Base-by-base conservation (phyloP, 2,888 invertebrate species). In the Rhagium mordax region DNA sequence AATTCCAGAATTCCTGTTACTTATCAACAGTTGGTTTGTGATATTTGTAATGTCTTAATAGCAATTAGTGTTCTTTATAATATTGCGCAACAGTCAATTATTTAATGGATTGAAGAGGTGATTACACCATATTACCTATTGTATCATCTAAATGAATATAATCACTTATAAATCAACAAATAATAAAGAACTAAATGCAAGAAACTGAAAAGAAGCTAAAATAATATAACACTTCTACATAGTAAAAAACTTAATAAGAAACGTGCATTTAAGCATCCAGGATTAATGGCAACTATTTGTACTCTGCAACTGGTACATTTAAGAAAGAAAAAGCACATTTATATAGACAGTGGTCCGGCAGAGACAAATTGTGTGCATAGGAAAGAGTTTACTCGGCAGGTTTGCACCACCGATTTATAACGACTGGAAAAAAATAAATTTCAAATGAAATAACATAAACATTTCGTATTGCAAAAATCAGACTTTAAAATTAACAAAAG, bases 311-410 rank as follows among this genome's bases (percentile, higher is more conserved):
- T 47, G 47, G 47, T 61, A 47, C 20, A 48, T n/a, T 24, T 21
- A 20, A 61, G 47, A 13, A 21, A n/a, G 21, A 47, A 48, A 61
- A 61, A 21, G 47, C 21, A 13, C 47, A 7, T 59, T 59, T 59
- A 55, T 59, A 59, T 59, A 18, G 59, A 29, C 8, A 1, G 27
- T 57, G 24, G 41, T n/a, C 41, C 59, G 59, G 59, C 33, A 59
- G 15, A 4, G 8, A 61, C 47, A 61, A 61, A 61, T 47, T 20
- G 61, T 13, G 21, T 59, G 29, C 29, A 60, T 27, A 60, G 60
- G 60, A 61, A 61, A 61, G 21, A 48, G 61, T 29, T 47, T 48
- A 48, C 48, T 61, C 47, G 16, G 21, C 21, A 18, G 29, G 33
- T 59, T 29, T 59, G 33, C 59, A 6, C 7, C 3, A 7, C 13